Percentiles rank a stretch among this genome's conserved stretches.
Evolutionary conservation across 2,797 vertebrate species (phyloP).

Genomic region (Macropus fuliginosus): DNA sequence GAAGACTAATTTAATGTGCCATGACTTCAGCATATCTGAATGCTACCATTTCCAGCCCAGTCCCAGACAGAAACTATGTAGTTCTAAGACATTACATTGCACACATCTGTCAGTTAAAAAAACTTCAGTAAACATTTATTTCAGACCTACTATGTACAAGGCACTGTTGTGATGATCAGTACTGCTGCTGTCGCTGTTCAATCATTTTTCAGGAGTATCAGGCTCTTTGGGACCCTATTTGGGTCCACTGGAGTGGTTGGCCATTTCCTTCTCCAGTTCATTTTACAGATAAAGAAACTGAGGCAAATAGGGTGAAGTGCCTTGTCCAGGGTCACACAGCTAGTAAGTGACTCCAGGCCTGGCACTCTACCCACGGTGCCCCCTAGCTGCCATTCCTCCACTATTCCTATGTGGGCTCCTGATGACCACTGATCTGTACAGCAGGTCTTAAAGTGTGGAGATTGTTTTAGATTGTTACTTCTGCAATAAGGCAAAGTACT

Average conservation of each 20-base stretch:
- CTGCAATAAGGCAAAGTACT: background rate
- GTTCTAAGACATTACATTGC: background rate
- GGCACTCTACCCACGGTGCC: too few species aligned
- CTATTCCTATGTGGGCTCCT: too few species aligned
- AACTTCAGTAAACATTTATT: background rate
- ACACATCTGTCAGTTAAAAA: background rate
- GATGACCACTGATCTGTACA: background rate
- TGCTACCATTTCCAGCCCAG: background rate
- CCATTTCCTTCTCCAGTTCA: too few species aligned
- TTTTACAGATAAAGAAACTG: too few species aligned
- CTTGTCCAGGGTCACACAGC: too few species aligned
- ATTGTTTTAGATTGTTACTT: background rate
- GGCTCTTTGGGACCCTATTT: too few species aligned
- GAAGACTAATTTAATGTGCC: background rate
- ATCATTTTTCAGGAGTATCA: too few species aligned
- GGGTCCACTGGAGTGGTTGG: too few species aligned
- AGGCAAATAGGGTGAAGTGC: too few species aligned
- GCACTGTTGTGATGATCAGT: background rate
- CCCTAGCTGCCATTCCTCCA: too few species aligned
- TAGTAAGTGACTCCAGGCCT: too few species aligned
- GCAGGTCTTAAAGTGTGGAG: background rate
- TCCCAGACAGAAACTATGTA: background rate
- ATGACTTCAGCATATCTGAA: background rate
- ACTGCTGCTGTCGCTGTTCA: background rate
- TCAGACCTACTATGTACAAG: background rate